These are phyloP conservation scores for Limnephilus marmoratus DNA, from an alignment of 2,888 invertebrate species.

Conservation along the genomic window DNA sequence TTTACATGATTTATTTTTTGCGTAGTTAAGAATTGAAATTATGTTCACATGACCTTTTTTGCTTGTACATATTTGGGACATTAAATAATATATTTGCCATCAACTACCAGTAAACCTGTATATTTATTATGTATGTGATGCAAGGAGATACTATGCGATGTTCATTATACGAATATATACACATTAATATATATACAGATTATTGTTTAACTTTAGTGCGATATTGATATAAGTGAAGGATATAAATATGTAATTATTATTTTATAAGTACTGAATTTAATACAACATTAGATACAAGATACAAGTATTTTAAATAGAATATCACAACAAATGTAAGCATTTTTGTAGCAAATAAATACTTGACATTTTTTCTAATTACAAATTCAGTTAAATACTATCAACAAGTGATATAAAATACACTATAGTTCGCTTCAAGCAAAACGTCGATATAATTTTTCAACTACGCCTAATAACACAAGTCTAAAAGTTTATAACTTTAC, in stretches of 20 bases:
- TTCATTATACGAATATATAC: conserved; percentile 17
- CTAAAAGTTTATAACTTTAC: neutral
- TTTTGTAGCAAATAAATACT: conserved; percentile 45
- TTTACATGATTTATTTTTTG: neutral
- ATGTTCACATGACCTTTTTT: neutral
- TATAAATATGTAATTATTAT: conserved; percentile 26
- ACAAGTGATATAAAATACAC: neutral
- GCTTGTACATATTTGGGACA: neutral
- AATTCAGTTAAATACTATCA: neutral
- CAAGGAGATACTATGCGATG: conserved; percentile 5
- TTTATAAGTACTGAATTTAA: neutral
- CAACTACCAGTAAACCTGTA: neutral
- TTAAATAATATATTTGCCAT: neutral
- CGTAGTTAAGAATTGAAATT: neutral
- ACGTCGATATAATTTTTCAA: neutral
- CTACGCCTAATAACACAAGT: neutral
- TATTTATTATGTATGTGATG: neutral
- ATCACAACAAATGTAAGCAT: conserved; percentile 55
- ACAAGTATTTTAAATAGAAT: conserved; percentile 43
- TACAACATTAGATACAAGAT: conserved; percentile 8
- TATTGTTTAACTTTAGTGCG: conserved; percentile 11
- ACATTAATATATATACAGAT: conserved; percentile 35
- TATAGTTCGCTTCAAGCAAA: conserved; percentile 2
- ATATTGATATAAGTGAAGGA: conserved; percentile 23
- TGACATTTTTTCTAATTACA: conserved; percentile 31